Percentiles rank a stretch among this genome's conserved stretches.
Conservation (phyloP, 2,797 vertebrate genomes). For the Ptychobarbus kaznakovi region DNA sequence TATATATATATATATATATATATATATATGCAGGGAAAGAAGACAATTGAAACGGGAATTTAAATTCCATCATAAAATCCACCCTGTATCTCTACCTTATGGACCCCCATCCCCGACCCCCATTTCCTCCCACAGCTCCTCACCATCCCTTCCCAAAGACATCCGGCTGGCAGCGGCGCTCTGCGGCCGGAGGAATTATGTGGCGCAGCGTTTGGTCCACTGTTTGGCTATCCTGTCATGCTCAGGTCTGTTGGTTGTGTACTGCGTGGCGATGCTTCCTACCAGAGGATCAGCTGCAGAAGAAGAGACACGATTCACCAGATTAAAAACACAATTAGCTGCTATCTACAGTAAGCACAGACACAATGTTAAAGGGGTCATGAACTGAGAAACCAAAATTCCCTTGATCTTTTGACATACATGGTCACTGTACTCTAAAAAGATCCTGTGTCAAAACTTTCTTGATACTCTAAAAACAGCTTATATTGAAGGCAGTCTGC, state of each 20-base stretch:
- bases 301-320: neutral
- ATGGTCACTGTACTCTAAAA: neutral
- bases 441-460: neutral
- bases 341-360: neutral
- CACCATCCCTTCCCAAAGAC: constrained; percentile 52
- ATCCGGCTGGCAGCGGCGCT: neutral
- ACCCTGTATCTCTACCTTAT: constrained; percentile 76
- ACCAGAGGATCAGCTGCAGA: constrained; percentile 87
- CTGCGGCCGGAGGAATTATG: constrained; percentile 72
- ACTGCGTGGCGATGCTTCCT: constrained; percentile 90
- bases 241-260: constrained; percentile 89
- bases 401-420: too few species aligned
- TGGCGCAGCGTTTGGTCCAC: constrained; percentile 96
- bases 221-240: constrained; percentile 98
- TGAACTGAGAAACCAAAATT: neutral
- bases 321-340: neutral
- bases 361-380: neutral
- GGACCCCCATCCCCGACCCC: constrained; percentile 46
- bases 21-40: constrained; percentile 49
- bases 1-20: constrained; percentile 47
- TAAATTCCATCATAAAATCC: constrained; percentile 91
- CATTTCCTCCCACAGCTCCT: too few species aligned
- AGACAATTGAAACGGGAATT: constrained; percentile 79
- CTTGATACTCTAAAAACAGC: too few species aligned
- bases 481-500: neutral